A percentile compares a stretch with the other conserved stretches of the same genome.
Evolutionary conservation across 1,140 invertebrate genomes (phyloP).

Genomic region (Halictus rubicundus): DNA sequence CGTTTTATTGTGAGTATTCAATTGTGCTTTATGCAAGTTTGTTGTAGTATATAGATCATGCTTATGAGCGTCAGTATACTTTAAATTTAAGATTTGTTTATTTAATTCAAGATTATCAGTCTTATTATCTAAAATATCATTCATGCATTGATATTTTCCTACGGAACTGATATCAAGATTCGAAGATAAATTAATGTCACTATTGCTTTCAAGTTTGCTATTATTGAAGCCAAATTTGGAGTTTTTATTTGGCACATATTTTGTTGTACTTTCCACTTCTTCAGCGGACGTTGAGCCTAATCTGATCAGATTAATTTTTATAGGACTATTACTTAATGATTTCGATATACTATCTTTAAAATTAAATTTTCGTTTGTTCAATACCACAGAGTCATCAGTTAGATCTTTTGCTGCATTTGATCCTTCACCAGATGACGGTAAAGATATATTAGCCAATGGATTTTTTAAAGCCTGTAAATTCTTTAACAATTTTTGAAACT

Average conservation of each 20-base stretch:
- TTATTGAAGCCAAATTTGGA: constrained; percentile 41
- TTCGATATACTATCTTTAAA: constrained; percentile 70
- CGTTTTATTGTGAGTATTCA: background rate
- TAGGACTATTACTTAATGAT: constrained; percentile 69
- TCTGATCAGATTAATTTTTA: constrained; percentile 63
- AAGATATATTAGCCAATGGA: constrained; percentile 9
- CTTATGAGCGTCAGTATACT: background rate
- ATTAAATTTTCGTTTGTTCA: constrained; percentile 64
- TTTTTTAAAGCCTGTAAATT: constrained; percentile 19
- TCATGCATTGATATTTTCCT: constrained; percentile 22
- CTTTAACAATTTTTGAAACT: constrained; percentile 22
- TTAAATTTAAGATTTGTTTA: background rate
- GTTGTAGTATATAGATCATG: background rate
- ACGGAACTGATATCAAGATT: constrained; percentile 13
- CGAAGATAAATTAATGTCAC: constrained; percentile 15
- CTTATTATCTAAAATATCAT: constrained; percentile 37
- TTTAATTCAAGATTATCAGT: constrained; percentile 44
- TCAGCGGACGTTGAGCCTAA: constrained; percentile 41
- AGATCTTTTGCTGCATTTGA: constrained; percentile 66
- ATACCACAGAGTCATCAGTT: constrained; percentile 65
- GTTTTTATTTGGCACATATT: constrained; percentile 56
- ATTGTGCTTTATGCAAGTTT: background rate
- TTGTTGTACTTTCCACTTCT: constrained; percentile 13
- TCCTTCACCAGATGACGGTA: constrained; percentile 47
- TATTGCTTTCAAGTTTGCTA: constrained; percentile 47